phyloP scores from a whole-genome alignment of 2,113 vertebrate genomes.

The Zingel zingel region DNA sequence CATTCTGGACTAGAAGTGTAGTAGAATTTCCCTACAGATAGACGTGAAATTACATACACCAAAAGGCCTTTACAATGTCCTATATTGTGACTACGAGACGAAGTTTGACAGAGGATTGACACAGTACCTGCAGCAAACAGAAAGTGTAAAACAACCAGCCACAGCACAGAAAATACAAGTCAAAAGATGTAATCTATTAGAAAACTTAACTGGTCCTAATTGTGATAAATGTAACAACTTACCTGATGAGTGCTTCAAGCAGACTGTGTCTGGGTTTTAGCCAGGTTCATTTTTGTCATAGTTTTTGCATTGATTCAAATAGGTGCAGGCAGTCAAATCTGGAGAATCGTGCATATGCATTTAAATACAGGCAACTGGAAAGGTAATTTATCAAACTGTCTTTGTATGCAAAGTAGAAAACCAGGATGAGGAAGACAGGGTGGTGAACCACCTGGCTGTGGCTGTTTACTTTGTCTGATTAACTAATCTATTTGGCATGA shows the following conservation, averaged over 20 bases:
- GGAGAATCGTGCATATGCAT: neutral
- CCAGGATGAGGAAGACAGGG: conserved; percentile 7
- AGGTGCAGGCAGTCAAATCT: conserved; percentile 41
- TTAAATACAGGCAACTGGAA: conserved; percentile 23
- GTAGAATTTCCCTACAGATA: neutral
- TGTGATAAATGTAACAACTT: neutral
- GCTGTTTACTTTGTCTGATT: conserved; percentile 9
- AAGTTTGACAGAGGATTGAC: neutral
- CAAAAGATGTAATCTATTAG: neutral
- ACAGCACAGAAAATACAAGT: neutral
- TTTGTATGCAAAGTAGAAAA: conserved; percentile 56
- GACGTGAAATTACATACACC: neutral
- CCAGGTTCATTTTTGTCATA: conserved; percentile 2
- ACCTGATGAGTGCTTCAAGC: neutral
- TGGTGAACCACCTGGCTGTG: neutral
- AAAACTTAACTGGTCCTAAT: neutral
- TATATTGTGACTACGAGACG: neutral
- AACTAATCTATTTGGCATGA: conserved; percentile 3
- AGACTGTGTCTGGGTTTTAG: neutral
- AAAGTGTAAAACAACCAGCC: neutral
- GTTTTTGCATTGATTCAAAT: conserved; percentile 69
- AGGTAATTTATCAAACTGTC: conserved; percentile 66
- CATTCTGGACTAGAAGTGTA: neutral
- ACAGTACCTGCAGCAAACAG: neutral
- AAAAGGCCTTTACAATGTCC: neutral